Percentiles rank a stretch among this genome's conserved stretches.
These are phyloP conservation scores for Xenentodon cancila DNA, from an alignment of 2,797 vertebrate species.

Conservation along the genomic window DNA sequence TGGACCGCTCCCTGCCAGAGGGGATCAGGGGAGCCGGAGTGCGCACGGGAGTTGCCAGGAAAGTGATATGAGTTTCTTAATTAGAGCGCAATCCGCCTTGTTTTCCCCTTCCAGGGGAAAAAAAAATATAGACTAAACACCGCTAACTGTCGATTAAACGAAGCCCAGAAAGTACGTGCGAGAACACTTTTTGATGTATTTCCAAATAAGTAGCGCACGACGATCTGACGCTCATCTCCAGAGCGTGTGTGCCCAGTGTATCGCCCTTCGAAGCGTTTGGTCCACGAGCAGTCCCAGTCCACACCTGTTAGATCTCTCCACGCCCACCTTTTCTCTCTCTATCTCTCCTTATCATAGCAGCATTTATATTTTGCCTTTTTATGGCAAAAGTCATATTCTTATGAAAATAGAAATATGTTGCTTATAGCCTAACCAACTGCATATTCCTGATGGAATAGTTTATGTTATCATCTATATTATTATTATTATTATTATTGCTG, in stretches of 20 bases:
- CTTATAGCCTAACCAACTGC: background rate
- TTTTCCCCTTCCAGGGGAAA: constrained; percentile 21
- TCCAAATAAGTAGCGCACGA: constrained; percentile 41
- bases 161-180: constrained; percentile 12
- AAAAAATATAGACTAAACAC: background rate
- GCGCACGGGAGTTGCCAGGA: constrained; percentile 50
- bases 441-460: background rate
- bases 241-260: constrained; percentile 38
- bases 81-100: constrained; percentile 49
- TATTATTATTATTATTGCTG: background rate
- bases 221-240: constrained; percentile 39
- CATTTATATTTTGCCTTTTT: constrained; percentile 1
- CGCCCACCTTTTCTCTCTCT: constrained; percentile 41
- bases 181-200: constrained; percentile 44
- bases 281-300: constrained; percentile 59
- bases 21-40: constrained; percentile 38
- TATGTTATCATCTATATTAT: background rate
- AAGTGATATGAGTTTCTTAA: constrained; percentile 65
- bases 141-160: constrained; percentile 31
- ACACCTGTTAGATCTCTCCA: constrained; percentile 83
- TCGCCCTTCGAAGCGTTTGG: constrained; percentile 45
- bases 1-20: constrained; percentile 34
- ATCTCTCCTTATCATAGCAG: constrained; percentile 24
- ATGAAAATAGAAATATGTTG: background rate
- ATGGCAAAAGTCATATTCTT: background rate